Base-by-base conservation (phyloP, 2,888 invertebrate genomes). In the Orthonevra nobilis region DNA sequence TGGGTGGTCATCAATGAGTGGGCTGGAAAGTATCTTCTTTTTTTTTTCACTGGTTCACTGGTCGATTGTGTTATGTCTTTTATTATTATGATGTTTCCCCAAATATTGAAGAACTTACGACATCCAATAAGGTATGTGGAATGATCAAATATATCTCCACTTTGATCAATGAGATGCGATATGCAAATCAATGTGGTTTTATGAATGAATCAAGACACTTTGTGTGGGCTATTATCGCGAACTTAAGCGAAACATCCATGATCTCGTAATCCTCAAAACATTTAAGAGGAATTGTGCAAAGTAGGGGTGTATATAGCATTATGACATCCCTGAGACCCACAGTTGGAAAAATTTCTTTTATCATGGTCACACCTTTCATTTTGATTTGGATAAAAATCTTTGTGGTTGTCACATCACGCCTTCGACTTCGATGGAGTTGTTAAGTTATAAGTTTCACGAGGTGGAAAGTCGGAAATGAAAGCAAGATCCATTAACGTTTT, bases 41-140 rank as follows among this genome's bases (percentile, higher is more conserved):
- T 38, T 34, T 38, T 38, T 38, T 14, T 6, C 1, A 7, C 15
- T 19, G 15, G 3, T 42, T 42, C 9, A 42, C 42, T 23, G 12
- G 7, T 44, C 14, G 44, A 40, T 40, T 40, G 40, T 40, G 40
- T 4, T 32, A 50, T 50, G 26, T 34, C 4, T 34, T 50, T 50
- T 32, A 20, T 30, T 50, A 20, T 50, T 50, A 32, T 50, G n/a
- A 9, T 20, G 20, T 50, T 34, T 50, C 4, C 26, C 20, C 34
- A 34, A 50, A n/a, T n/a, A n/a, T 50, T 50, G 34, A 50, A 20
- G 17, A 20, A 34, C 50, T 7, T 34, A 32, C 20, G 30, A 50
- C 14, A 19, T 50, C 19, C 19, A 19, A 50, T 50, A 20, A 17
- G 20, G 3, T 12, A 20, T 17, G 19, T 10, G n/a, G 3, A 10